phyloP scores from a whole-genome alignment of 2,888 invertebrate genomes.

The Suillia variegata region DNA sequence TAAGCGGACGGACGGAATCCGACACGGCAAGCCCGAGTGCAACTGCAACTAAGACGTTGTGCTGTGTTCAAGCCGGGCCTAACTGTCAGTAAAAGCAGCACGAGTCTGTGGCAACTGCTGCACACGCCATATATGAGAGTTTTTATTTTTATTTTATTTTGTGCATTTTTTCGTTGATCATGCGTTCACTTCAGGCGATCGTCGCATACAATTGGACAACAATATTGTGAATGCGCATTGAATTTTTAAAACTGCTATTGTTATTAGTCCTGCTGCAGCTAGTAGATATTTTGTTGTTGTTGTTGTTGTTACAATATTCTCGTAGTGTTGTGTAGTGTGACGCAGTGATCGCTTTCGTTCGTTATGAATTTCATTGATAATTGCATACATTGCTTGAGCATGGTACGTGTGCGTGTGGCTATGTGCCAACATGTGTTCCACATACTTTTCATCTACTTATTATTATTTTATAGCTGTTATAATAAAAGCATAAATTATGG shows the following conservation, averaged over 20 bases:
- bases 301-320: too few species aligned
- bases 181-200: neutral
- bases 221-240: constrained; percentile 23
- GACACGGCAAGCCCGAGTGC: constrained; percentile 9
- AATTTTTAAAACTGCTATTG: constrained; percentile 19
- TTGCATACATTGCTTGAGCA: constrained; percentile 52
- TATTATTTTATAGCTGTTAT: constrained; percentile 12
- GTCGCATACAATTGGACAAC: constrained; percentile 23
- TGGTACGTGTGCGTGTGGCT: constrained; percentile 51
- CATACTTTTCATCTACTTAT: constrained; percentile 28
- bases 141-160: constrained; percentile 11
- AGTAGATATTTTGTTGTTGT: too few species aligned
- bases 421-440: constrained; percentile 42
- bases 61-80: neutral
- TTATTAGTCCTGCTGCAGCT: too few species aligned
- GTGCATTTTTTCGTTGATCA: neutral
- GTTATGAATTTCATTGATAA: constrained; percentile 54
- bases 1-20: constrained; percentile 40
- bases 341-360: constrained; percentile 36
- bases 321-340: constrained; percentile 35
- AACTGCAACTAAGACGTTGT: too few species aligned
- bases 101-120: constrained; percentile 13
- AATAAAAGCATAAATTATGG: constrained; percentile 2
- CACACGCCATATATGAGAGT: constrained; percentile 13
- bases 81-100: constrained; percentile 8